These are phyloP conservation scores for Acrobasis consociella DNA, from an alignment of 2,888 invertebrate species.

Conservation along the genomic window DNA sequence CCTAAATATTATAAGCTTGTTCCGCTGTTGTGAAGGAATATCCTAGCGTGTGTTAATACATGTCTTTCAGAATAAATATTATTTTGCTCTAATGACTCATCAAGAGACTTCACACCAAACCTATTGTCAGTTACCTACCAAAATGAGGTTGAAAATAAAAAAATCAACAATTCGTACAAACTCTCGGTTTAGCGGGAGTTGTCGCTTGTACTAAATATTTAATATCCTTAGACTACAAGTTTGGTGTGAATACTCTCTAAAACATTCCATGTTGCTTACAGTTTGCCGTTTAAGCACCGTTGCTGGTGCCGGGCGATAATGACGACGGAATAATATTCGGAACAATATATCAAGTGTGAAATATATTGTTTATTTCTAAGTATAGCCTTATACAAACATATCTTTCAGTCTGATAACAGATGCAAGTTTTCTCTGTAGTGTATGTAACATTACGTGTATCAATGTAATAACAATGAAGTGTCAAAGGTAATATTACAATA, in stretches of 20 bases:
- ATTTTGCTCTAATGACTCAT: constrained; percentile 48
- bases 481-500: constrained; percentile 68
- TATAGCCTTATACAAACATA: constrained; percentile 76
- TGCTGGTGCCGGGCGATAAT: constrained; percentile 40
- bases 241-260: constrained; percentile 20
- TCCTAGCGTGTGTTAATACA: constrained; percentile 27
- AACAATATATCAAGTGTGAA: constrained; percentile 72
- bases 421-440: constrained; percentile 82
- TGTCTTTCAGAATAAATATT: constrained; percentile 32
- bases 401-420: constrained; percentile 76
- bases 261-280: constrained; percentile 76
- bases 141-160: no score
- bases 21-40: constrained; percentile 40
- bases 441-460: constrained; percentile 72
- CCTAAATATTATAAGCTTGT: constrained; percentile 32
- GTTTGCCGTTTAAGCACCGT: constrained; percentile 38
- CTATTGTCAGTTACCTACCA: no score
- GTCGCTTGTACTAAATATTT: no score
- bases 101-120: constrained; percentile 29
- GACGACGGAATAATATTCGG: constrained; percentile 63
- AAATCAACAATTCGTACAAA: no score
- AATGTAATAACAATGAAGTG: constrained; percentile 77
- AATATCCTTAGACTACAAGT: no score
- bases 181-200: no score
- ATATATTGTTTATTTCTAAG: constrained; percentile 73